Percentiles rank a stretch among this genome's conserved stretches.
phyloP scores from a whole-genome alignment of 2,797 vertebrate genomes.

The Hydrolagus colliei region DNA sequence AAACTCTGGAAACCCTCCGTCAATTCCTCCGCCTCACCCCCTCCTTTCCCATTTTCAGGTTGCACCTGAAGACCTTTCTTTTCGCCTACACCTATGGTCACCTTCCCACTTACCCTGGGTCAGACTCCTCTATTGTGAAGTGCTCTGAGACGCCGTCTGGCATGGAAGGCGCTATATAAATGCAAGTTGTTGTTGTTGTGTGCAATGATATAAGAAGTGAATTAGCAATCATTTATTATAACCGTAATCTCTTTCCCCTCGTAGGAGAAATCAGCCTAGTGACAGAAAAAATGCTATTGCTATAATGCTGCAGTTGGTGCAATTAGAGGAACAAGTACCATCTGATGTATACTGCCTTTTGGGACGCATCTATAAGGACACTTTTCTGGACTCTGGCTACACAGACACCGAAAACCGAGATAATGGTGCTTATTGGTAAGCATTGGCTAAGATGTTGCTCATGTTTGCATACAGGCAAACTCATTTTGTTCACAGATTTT shows the following conservation, averaged over 20 bases:
- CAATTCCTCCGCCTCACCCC: too few species aligned
- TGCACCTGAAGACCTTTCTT: too few species aligned
- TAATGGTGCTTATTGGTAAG: slow-evolving; percentile 79
- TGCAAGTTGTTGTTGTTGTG: too few species aligned
- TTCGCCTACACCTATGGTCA: too few species aligned
- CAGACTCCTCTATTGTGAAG: too few species aligned
- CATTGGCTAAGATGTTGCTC: not conserved
- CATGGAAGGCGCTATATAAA: too few species aligned
- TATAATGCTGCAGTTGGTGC: slow-evolving; percentile 86
- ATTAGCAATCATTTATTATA: not conserved
- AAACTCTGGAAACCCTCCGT: too few species aligned
- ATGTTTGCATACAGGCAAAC: not conserved
- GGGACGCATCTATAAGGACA: slow-evolving; percentile 94
- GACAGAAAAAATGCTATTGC: slow-evolving; percentile 87
- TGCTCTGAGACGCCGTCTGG: too few species aligned
- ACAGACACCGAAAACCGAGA: slow-evolving; percentile 78
- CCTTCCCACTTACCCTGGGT: too few species aligned
- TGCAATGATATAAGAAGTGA: not conserved
- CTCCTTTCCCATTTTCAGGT: too few species aligned
- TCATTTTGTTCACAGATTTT: not conserved
- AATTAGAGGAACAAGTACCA: slow-evolving; percentile 80
- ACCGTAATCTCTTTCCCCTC: not conserved
- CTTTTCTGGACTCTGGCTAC: slow-evolving; percentile 89
- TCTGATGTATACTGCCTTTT: slow-evolving; percentile 95
- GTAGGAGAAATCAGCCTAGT: slow-evolving; percentile 81